phyloP scores from a whole-genome alignment of 2,888 invertebrate genomes.

The Amphipyra berbera region DNA sequence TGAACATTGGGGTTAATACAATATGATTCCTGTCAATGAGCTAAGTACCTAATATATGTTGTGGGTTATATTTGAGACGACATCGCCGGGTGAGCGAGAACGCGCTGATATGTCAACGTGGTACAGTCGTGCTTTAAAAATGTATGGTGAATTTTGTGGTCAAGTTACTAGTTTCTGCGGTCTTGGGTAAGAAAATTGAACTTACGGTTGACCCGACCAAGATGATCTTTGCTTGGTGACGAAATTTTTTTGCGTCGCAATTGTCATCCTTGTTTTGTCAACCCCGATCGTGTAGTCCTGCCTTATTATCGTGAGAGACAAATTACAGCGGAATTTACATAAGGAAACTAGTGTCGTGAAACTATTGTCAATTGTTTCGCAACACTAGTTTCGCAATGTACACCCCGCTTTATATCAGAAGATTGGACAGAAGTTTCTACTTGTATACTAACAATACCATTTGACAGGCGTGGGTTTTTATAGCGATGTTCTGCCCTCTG shows the following conservation, averaged over 20 bases:
- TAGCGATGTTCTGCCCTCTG: too few relatives aligned
- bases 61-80: constrained; percentile 37
- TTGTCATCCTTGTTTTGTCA: too few relatives aligned
- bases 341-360: too few relatives aligned
- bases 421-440: too few relatives aligned
- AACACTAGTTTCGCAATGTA: too few relatives aligned
- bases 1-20: constrained; percentile 75
- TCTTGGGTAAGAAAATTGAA: constrained; percentile 39
- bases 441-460: too few relatives aligned
- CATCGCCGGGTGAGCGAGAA: constrained; percentile 28
- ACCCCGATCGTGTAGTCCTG: too few relatives aligned
- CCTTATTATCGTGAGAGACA: too few relatives aligned
- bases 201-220: constrained; percentile 1
- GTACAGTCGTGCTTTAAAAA: constrained; percentile 42
- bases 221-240: not conserved
- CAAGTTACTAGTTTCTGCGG: constrained; percentile 42
- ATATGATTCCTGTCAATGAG: constrained; percentile 63
- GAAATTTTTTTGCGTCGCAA: not conserved
- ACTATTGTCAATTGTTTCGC: too few relatives aligned
- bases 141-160: constrained; percentile 50
- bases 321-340: too few relatives aligned
- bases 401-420: too few relatives aligned
- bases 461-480: too few relatives aligned
- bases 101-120: constrained; percentile 35
- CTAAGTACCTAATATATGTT: constrained; percentile 44